Evolutionary conservation across 1,140 invertebrate species (phyloP).

Genomic region (Paralvinella palmiformis): DNA sequence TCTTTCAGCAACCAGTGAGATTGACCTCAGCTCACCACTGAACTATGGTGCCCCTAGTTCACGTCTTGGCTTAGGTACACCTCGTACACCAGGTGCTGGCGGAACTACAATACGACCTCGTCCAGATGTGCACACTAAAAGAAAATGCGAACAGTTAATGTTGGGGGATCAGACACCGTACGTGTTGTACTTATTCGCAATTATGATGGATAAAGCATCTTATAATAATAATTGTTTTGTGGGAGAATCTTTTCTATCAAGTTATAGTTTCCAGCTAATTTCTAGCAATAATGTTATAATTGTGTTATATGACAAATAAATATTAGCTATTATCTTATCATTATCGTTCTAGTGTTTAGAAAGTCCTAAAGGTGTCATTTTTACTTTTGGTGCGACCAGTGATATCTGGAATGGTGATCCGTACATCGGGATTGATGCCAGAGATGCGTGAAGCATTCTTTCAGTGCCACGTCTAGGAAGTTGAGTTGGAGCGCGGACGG

Average conservation of each 20-base stretch:
- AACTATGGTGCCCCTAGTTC: constrained; percentile 90
- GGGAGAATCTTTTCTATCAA: too few species aligned
- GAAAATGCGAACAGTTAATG: constrained; percentile 71
- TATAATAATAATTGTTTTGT: too few species aligned
- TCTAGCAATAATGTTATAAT: too few species aligned
- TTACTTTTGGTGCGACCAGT: too few species aligned
- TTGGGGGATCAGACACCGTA: constrained; percentile 33
- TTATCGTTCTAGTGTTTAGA: too few species aligned
- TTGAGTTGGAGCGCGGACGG: constrained; percentile 86
- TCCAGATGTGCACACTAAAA: constrained; percentile 76
- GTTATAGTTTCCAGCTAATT: too few species aligned
- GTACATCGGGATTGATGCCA: constrained; percentile 89
- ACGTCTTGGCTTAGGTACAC: constrained; percentile 57
- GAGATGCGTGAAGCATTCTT: constrained; percentile 99
- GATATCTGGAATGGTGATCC: constrained; percentile 98
- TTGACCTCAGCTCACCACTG: constrained; percentile 87
- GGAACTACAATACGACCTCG: constrained; percentile 79
- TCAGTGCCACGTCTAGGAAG: constrained; percentile 84
- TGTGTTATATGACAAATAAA: too few species aligned
- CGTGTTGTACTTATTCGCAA: neutral
- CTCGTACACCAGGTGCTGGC: constrained; percentile 74
- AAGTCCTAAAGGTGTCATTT: too few species aligned
- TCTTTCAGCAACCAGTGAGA: constrained; percentile 48
- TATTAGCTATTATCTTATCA: too few species aligned
- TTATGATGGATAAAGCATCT: too few species aligned